phyloP scores from a whole-genome alignment of 2,888 invertebrate species.

The Cetonia aurata region DNA sequence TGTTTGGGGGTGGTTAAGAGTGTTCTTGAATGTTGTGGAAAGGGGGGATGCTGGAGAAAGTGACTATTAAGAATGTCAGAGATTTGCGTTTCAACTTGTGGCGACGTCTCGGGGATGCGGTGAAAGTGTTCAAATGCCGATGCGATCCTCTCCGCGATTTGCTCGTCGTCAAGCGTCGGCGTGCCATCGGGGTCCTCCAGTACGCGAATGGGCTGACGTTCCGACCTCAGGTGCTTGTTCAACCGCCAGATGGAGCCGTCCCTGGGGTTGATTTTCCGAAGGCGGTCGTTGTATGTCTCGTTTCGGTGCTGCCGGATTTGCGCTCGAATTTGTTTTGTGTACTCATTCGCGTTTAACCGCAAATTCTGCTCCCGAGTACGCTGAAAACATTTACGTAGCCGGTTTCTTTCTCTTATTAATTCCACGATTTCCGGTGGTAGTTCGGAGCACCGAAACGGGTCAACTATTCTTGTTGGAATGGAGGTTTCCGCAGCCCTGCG shows the following conservation, averaged over 20 bases:
- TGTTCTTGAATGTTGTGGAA: background rate
- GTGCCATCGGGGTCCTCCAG: background rate
- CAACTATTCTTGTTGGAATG: background rate
- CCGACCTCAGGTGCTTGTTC: background rate
- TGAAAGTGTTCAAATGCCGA: background rate
- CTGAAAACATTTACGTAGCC: background rate
- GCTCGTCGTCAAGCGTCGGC: background rate
- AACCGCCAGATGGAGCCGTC: constrained; percentile 6
- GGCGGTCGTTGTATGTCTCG: background rate
- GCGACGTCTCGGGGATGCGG: background rate
- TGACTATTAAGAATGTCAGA: too few relatives aligned
- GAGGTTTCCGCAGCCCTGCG: background rate
- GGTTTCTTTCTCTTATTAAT: background rate
- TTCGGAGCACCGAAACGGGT: background rate
- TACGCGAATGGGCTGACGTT: background rate
- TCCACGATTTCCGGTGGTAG: background rate
- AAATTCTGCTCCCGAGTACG: background rate
- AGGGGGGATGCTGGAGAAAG: too few relatives aligned
- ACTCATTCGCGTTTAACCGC: background rate
- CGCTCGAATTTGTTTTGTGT: background rate
- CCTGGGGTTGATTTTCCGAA: background rate
- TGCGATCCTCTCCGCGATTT: background rate
- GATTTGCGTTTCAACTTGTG: too few relatives aligned
- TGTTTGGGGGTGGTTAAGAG: background rate
- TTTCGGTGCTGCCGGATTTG: background rate